A percentile compares a stretch with the other conserved stretches of the same genome.
phyloP scores from a whole-genome alignment of 2,888 invertebrate genomes.

The Cryptosula pallasiana region DNA sequence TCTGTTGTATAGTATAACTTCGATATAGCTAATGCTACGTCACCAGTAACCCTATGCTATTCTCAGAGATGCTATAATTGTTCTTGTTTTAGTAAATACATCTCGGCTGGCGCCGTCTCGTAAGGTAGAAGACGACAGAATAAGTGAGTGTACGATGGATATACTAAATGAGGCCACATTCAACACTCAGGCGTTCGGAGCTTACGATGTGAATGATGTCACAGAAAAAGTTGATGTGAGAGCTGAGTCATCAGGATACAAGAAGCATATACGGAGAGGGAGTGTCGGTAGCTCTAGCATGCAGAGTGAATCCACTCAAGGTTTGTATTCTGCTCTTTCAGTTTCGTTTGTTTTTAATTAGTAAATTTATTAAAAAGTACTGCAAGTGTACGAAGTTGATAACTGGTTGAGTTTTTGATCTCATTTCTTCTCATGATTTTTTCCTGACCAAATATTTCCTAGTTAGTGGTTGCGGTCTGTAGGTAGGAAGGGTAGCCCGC shows the following conservation, averaged over 20 bases:
- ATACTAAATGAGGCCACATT: slow-evolving; percentile 22
- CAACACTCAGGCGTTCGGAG: slow-evolving; percentile 13
- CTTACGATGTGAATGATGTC: slow-evolving; percentile 19
- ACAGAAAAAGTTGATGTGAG: background rate
- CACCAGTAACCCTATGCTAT: too few species aligned
- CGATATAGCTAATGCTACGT: too few species aligned
- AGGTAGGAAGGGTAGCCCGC: too few species aligned
- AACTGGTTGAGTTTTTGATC: too few species aligned
- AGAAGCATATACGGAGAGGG: background rate
- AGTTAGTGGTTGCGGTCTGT: too few species aligned
- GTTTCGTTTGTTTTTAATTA: too few species aligned
- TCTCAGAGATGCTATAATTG: too few species aligned
- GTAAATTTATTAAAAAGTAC: too few species aligned
- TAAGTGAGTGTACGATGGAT: slow-evolving; percentile 18
- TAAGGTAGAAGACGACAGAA: background rate
- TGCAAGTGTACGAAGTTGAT: too few species aligned
- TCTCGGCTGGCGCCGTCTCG: background rate
- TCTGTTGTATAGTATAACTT: too few species aligned
- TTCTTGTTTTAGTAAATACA: background rate
- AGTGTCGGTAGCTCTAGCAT: slow-evolving; percentile 18
- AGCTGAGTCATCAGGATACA: background rate
- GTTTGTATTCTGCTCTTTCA: background rate
- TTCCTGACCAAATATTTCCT: too few species aligned
- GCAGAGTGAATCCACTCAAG: slow-evolving; percentile 23
- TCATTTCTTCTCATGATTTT: too few species aligned